Evolutionary conservation across 2,113 vertebrate species (phyloP).

Genomic region (Gasterosteus nipponicus): DNA sequence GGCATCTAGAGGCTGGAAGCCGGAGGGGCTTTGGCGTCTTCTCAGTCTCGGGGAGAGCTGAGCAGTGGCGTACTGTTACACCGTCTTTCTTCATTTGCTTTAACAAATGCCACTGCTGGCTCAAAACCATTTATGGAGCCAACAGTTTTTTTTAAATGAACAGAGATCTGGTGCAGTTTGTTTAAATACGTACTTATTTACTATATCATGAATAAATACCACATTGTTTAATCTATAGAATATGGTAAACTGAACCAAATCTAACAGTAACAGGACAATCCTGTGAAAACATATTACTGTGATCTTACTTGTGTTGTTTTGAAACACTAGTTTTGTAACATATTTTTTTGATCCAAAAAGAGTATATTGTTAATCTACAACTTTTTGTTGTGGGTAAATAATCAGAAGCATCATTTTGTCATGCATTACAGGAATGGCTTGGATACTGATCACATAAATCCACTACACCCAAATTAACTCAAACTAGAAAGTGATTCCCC

Average conservation of each 20-base stretch:
- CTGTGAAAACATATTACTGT: background rate
- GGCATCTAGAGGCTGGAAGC: slow-evolving; percentile 31
- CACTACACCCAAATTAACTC: background rate
- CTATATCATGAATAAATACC: background rate
- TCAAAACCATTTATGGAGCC: background rate
- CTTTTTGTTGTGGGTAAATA: background rate
- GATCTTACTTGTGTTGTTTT: background rate
- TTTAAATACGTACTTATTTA: background rate
- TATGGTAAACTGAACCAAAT: background rate
- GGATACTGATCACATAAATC: background rate
- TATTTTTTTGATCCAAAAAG: background rate
- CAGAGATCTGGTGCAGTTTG: background rate
- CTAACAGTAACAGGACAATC: background rate
- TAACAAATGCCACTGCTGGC: background rate
- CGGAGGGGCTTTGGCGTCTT: slow-evolving; percentile 39
- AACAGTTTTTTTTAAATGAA: background rate
- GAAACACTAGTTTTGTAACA: background rate
- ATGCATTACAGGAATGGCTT: background rate
- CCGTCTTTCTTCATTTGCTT: slow-evolving; percentile 2
- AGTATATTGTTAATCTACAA: background rate
- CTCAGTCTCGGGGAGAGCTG: slow-evolving; percentile 14
- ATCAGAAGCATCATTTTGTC: background rate
- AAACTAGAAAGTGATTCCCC: background rate
- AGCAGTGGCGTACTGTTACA: background rate
- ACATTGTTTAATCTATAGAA: background rate